Conservation (phyloP, 2,113 vertebrate species). For the Cercocebus atys region DNA sequence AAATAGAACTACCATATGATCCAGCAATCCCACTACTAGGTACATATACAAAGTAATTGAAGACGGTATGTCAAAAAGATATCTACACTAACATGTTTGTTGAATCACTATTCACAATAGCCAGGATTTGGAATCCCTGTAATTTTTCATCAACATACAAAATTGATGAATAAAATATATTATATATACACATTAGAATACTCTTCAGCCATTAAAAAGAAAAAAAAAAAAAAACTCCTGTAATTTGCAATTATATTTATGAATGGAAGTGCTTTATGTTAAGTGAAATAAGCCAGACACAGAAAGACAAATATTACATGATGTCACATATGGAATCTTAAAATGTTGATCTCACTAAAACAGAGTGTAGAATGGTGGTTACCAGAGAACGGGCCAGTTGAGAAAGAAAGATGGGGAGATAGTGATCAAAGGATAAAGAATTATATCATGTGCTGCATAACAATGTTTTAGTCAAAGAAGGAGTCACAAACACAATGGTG, state of each 20-base stretch:
- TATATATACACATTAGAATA: neutral
- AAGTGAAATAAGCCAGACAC: neutral
- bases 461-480: neutral
- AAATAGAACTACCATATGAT: neutral
- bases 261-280: neutral
- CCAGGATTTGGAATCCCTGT: neutral
- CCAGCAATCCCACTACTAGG: neutral
- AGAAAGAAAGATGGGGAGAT: neutral
- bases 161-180: neutral
- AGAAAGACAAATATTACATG: neutral
- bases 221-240: neutral
- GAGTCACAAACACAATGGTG: neutral
- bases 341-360: neutral
- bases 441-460: neutral
- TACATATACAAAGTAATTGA: neutral
- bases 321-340: neutral
- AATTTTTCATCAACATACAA: neutral
- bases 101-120: neutral
- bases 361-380: neutral
- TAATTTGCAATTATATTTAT: neutral
- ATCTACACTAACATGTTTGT: neutral
- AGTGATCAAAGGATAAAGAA: neutral
- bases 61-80: neutral
- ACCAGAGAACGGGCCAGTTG: neutral
- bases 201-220: neutral